Conservation (phyloP, 2,797 vertebrate species). For the Urosaurus nigricauda region DNA sequence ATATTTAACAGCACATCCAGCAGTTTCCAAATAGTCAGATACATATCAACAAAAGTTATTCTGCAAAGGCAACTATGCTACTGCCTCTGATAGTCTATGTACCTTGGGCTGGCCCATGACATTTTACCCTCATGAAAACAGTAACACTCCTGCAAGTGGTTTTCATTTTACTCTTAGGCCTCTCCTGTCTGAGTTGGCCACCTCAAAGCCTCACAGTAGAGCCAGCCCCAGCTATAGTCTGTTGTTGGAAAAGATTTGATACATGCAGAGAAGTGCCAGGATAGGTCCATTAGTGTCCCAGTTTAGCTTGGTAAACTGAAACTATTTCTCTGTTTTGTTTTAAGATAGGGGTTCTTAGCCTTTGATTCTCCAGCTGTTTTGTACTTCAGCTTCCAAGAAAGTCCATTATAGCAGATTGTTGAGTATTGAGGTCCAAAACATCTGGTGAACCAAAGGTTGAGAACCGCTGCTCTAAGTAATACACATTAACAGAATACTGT, state of each 20-base stretch:
- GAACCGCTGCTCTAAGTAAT: background rate
- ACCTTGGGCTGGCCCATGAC: background rate
- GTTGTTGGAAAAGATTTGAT: background rate
- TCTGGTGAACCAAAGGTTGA: no score
- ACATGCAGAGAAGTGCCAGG: background rate
- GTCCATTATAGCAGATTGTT: no score
- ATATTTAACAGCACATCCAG: background rate
- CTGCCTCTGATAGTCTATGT: background rate
- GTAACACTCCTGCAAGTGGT: no score
- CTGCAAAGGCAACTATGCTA: background rate
- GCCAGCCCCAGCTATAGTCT: background rate
- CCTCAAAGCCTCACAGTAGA: background rate
- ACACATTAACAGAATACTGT: background rate
- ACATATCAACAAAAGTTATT: background rate
- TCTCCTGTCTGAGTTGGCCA: background rate
- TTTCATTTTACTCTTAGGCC: no score
- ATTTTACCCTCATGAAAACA: no score
- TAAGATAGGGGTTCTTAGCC: no score
- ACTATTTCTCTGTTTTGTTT: background rate
- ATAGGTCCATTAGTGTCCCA: background rate
- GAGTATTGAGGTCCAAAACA: no score
- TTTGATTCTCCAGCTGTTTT: background rate
- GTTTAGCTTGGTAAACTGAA: background rate
- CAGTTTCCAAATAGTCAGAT: background rate
- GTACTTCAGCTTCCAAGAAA: no score